Evolutionary conservation across 2,797 vertebrate species (phyloP).

Genomic region (Xenentodon cancila): DNA sequence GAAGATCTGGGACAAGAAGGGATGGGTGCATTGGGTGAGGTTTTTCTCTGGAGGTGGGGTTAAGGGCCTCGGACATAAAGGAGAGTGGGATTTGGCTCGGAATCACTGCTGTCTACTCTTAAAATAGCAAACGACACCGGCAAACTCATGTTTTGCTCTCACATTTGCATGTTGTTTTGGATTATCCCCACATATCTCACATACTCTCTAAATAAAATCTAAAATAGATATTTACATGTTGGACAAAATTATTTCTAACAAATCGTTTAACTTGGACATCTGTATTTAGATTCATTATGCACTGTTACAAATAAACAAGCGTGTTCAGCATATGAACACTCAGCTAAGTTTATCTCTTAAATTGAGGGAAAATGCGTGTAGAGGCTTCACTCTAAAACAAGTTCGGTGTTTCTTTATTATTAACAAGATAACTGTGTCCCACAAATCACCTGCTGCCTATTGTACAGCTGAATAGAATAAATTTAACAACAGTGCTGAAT

Average conservation of each 20-base stretch:
- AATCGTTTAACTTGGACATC: too few relatives aligned
- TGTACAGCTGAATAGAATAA: too few relatives aligned
- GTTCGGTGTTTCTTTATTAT: too few relatives aligned
- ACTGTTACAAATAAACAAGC: too few relatives aligned
- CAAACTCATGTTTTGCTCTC: conserved; percentile 19
- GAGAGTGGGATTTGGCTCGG: conserved; percentile 36
- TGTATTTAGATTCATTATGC: too few relatives aligned
- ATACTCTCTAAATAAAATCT: background rate
- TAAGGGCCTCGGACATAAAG: conserved; percentile 18
- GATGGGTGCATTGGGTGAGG: conserved; percentile 28
- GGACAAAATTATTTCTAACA: background rate
- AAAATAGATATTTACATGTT: conserved; percentile 1
- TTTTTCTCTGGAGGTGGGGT: conserved; percentile 23
- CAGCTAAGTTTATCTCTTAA: too few relatives aligned
- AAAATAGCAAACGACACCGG: conserved; percentile 45
- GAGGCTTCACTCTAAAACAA: too few relatives aligned
- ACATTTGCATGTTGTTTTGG: conserved; percentile 1
- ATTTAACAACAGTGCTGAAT: too few relatives aligned
- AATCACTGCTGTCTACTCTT: conserved; percentile 33
- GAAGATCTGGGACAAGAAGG: conserved; percentile 26
- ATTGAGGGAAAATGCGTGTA: too few relatives aligned
- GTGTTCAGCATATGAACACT: too few relatives aligned
- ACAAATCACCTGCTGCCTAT: too few relatives aligned
- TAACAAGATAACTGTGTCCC: too few relatives aligned
- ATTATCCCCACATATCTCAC: background rate